Evolutionary conservation across 2,797 vertebrate genomes (phyloP), one percentile per base, ranked within the genome.

Genomic region (Eutrigla gurnardus): DNA sequence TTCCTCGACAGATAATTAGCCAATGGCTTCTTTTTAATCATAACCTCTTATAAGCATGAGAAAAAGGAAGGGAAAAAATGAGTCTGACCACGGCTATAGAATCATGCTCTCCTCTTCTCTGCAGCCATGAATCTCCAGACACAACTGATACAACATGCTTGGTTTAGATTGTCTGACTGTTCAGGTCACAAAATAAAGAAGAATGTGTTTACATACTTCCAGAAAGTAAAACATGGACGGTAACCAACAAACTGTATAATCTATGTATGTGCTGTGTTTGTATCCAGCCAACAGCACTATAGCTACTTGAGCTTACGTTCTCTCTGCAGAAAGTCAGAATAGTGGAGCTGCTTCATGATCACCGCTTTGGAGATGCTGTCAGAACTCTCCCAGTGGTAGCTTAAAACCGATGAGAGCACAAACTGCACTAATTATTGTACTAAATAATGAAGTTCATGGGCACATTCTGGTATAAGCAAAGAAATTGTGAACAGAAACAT

Each of bases 1-100:
- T 49, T 62, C 17, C 66, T 77, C 62, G 69, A 59, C 42, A 80
- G 78, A 74, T 87, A 86, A 89, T 91, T 85, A 84, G 52, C 55
- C 45, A 74, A 25, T 80, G 65, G n/a, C 65, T 70, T 79, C 50
- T 18, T 79, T 66, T 78, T 79, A 80, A 86, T 83, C 58, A 85
- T 60, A 52, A 77, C 64, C 75, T 72, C 37, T 68, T 75, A 63
- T 69, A 43, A 78, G 33, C 55, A 55, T 58, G 52, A 57, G 46
- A 39, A 69, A 75, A 78, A 52, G 35, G 61, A 75, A 78, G 49
- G 35, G 61, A 70, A 12, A 50, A 75, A 69, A 3, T 54, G 13
- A 69, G 58, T 72, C 40, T 0, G 4, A 17, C 39, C 15, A 1
- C 70, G 82, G 43, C 53, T 55, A 54, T 58, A 25, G 45, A 73